Conservation (phyloP, 2,888 invertebrate species). For the Tipula lateralis region DNA sequence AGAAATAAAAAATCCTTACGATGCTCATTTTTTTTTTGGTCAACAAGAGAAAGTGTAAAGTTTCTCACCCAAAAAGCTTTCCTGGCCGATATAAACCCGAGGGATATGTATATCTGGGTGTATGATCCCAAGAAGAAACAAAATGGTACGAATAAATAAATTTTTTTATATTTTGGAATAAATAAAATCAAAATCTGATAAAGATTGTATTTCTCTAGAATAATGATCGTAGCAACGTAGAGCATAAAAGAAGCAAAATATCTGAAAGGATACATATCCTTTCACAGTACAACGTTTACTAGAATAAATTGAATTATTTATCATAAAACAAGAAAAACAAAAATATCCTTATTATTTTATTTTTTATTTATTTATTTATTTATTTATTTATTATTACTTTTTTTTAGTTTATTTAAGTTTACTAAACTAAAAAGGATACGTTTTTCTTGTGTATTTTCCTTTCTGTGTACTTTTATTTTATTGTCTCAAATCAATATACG, state of each 20-base stretch:
- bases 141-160: neutral
- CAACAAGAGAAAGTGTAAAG: neutral
- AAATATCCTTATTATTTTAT: constrained; percentile 7
- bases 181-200: constrained; percentile 15
- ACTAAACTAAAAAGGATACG: neutral
- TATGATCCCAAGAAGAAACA: neutral
- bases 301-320: constrained; percentile 19
- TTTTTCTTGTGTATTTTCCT: neutral
- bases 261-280: neutral
- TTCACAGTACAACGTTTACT: neutral
- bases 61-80: neutral
- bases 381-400: too few species aligned
- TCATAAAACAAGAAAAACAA: constrained; percentile 3
- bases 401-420: neutral
- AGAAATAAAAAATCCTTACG: neutral
- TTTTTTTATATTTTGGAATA: neutral
- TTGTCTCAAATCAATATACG: neutral
- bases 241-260: neutral
- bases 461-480: neutral
- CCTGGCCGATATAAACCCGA: neutral
- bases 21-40: neutral
- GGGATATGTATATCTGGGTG: too few species aligned
- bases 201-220: neutral
- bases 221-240: neutral
- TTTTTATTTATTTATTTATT: neutral